Conservation (phyloP, 2,113 vertebrate genomes). For the Dasyprocta punctata region DNA sequence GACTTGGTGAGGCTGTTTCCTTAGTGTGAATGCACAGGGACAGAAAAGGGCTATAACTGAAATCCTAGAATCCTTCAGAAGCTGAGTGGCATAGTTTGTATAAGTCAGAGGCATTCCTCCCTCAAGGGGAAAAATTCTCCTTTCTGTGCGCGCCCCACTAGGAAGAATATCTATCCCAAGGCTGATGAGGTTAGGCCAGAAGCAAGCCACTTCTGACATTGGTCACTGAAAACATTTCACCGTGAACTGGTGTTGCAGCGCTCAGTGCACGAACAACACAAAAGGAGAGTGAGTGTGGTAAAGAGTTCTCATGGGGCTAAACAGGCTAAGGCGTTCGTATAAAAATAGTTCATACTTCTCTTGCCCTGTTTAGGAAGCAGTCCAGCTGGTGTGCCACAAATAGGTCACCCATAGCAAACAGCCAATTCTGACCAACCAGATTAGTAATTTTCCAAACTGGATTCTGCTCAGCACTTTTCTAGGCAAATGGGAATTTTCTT, state of each 20-base stretch:
- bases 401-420: slow-evolving; percentile 19
- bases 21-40: background rate
- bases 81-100: background rate
- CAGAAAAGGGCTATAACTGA: background rate
- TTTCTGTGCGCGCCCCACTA: background rate
- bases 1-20: background rate
- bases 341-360: slow-evolving; percentile 51
- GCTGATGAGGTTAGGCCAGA: background rate
- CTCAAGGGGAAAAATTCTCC: background rate
- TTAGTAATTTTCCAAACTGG: slow-evolving; percentile 72
- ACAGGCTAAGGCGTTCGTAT: slow-evolving; percentile 54
- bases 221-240: slow-evolving; percentile 49
- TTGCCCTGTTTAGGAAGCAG: slow-evolving; percentile 45
- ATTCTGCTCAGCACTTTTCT: slow-evolving; percentile 49
- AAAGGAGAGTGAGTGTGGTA: background rate
- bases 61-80: background rate
- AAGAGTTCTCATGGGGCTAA: slow-evolving; percentile 3
- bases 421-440: slow-evolving; percentile 31
- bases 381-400: background rate
- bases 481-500: slow-evolving; percentile 58
- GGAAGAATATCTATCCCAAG: background rate
- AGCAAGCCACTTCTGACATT: slow-evolving; percentile 11
- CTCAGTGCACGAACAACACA: slow-evolving; percentile 8
- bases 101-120: background rate
- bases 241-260: slow-evolving; percentile 36